phyloP scores from a whole-genome alignment of 2,888 invertebrate genomes.

The Congeria kusceri region DNA sequence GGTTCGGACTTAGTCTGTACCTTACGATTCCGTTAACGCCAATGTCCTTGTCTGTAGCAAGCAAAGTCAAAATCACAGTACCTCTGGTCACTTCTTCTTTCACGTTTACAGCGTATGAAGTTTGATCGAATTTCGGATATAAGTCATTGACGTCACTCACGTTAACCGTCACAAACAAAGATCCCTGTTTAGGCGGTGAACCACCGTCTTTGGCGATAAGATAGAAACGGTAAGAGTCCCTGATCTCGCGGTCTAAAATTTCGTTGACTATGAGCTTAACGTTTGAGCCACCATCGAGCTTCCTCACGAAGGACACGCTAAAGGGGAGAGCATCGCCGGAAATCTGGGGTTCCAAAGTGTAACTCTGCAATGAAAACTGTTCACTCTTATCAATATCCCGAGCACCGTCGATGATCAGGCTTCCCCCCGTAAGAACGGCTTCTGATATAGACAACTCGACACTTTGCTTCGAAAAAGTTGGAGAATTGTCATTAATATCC shows the following conservation, averaged over 20 bases:
- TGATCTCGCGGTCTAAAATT: slow-evolving; percentile 68
- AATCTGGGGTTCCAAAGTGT: slow-evolving; percentile 53
- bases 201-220: slow-evolving; percentile 73
- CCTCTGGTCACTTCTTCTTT: slow-evolving; percentile 64
- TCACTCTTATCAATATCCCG: slow-evolving; percentile 68
- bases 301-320: slow-evolving; percentile 58
- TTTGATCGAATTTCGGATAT: slow-evolving; percentile 60
- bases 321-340: slow-evolving; percentile 59
- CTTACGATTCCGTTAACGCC: slow-evolving; percentile 90
- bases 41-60: slow-evolving; percentile 93
- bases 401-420: slow-evolving; percentile 65
- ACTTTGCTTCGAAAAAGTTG: slow-evolving; percentile 63
- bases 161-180: slow-evolving; percentile 57
- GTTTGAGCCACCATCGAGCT: slow-evolving; percentile 69
- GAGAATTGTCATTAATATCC: slow-evolving; percentile 78
- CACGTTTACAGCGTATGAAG: slow-evolving; percentile 62
- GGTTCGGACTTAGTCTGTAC: slow-evolving; percentile 83
- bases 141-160: slow-evolving; percentile 70
- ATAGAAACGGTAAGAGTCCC: slow-evolving; percentile 65
- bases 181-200: slow-evolving; percentile 61
- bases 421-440: slow-evolving; percentile 60
- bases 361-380: slow-evolving; percentile 60
- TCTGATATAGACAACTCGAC: slow-evolving; percentile 63
- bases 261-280: slow-evolving; percentile 64
- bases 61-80: slow-evolving; percentile 86